Evolutionary conservation across 92 coral and sea anemone genomes (phyloP), one percentile per base, ranked within the genome.

Genomic region (Metridium senile): DNA sequence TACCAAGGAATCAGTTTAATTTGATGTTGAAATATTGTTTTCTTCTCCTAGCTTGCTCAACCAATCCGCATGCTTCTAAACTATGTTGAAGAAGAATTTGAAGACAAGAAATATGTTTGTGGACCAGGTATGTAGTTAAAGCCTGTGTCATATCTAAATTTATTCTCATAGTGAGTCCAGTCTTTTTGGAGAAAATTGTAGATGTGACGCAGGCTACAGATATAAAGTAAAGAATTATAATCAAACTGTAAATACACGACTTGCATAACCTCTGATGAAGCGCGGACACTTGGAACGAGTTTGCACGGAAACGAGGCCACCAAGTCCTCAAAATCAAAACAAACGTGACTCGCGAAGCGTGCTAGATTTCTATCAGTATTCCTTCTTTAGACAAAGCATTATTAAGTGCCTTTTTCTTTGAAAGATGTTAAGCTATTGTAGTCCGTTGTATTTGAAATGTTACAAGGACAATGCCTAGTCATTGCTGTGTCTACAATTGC

Each of bases 101-200:
- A 94, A 84, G 97, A 94, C 58, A 93, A 89, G 80, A 81, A 81
- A 19, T 93, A 88, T 49, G 54, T 23, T 30, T 58, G 82, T 68
- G 98, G 98, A 1, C 85, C 84, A 62, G 90, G 94, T 90, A 84
- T 4, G n/a, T n/a, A n/a, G n/a, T n/a, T n/a, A n/a, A n/a, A n/a
- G n/a, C n/a, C n/a, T 80, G 87, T 56, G 10, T n/a, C 30, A 33
- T 28, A 28, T 8, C 17, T 8, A 45, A 7, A 17, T 45, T 8
- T 45, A 8, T 17, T 17, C 8, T 45, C 8, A n/a, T n/a, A 7
- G 52, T 8, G 17, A n/a, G n/a, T n/a, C n/a, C n/a, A n/a, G n/a
- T n/a, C n/a, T n/a, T n/a, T n/a, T n/a, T n/a, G n/a, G n/a, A n/a
- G n/a, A n/a, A n/a, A n/a, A n/a, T n/a, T n/a, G n/a, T n/a, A n/a